Conservation (phyloP, 1,140 invertebrate genomes). For the Lepidotrigona ventralis region DNA sequence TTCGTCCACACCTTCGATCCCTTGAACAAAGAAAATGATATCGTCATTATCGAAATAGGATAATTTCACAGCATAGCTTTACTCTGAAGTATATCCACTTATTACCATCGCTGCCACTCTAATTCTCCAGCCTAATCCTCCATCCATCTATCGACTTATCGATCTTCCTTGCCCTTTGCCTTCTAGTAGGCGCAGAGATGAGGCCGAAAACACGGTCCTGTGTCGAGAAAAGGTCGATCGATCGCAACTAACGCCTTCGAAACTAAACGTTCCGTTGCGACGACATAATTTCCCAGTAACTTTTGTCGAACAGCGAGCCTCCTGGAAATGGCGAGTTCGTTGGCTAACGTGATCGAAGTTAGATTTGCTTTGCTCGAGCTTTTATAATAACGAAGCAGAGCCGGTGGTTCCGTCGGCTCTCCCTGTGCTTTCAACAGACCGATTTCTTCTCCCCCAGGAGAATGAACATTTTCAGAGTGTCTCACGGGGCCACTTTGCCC, state of each 20-base stretch:
- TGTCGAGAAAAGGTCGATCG: constrained; percentile 40
- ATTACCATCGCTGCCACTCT: background rate
- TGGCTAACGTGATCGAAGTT: background rate
- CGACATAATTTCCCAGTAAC: background rate
- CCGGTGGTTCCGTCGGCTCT: no score
- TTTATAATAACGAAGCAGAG: background rate
- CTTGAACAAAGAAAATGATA: background rate
- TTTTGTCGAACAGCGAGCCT: background rate
- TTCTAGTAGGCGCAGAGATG: constrained; percentile 40
- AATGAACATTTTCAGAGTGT: background rate
- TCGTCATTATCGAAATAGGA: no score
- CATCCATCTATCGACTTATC: background rate
- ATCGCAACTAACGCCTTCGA: constrained; percentile 38
- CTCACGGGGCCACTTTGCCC: background rate
- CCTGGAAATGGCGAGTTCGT: constrained; percentile 1
- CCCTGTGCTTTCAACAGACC: background rate
- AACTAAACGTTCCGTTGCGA: background rate
- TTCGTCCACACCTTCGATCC: background rate
- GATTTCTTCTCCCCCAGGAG: background rate
- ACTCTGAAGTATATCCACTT: background rate
- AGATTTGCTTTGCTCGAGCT: background rate
- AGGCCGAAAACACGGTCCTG: constrained; percentile 26
- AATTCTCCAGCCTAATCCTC: background rate
- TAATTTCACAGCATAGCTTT: background rate
- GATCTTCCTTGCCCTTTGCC: constrained; percentile 21